Evolutionary conservation across 2,797 vertebrate species (phyloP), one percentile per base, ranked within the genome.

Genomic region (Gadopsis bispinosus): DNA sequence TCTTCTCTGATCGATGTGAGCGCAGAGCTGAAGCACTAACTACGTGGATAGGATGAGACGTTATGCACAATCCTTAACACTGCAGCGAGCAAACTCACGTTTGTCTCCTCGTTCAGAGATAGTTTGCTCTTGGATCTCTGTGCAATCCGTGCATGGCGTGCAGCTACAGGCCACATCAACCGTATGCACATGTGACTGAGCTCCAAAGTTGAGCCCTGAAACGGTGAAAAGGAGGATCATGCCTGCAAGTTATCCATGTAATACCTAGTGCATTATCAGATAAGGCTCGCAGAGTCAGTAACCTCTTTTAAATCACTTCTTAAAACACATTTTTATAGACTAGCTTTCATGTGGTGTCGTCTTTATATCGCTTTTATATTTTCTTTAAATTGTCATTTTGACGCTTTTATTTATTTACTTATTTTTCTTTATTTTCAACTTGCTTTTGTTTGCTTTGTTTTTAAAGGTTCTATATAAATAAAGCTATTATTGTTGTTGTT

Each of bases 21-120:
- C 35, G 51, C 61, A 4, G 41, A 51, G 60, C 19, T 26, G 4
- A 58, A 78, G 62, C 53, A 20, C 37, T 8, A 48, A 20, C 37
- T 8, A 48, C 17, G 67, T 5, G 43, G n/a, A 75, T 50, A 43
- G 33, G 63, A 69, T 75, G 76, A 66, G 7, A 60, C 53, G 63
- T 69, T 33, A 19, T 59, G 17, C 50, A 9, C 69, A 53, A 65
- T 64, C 50, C 61, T 11, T 16, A 47, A 59, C 39, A 39, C 6
- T 64, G 50, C 51, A 17, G 35, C 45, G 17, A 54, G n/a, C 20
- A 41, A 55, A 39, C 66, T 63, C 20, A 45, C 11, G 3, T 73
- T 62, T 12, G 62, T 69, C 19, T 43, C 22, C 17, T 61, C 53
- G 61, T 64, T 10, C n/a, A 71, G 19, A 64, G 33, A 37, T 19